Evolutionary conservation across 2,888 invertebrate species (phyloP).

Genomic region (Coenonympha glycerion): DNA sequence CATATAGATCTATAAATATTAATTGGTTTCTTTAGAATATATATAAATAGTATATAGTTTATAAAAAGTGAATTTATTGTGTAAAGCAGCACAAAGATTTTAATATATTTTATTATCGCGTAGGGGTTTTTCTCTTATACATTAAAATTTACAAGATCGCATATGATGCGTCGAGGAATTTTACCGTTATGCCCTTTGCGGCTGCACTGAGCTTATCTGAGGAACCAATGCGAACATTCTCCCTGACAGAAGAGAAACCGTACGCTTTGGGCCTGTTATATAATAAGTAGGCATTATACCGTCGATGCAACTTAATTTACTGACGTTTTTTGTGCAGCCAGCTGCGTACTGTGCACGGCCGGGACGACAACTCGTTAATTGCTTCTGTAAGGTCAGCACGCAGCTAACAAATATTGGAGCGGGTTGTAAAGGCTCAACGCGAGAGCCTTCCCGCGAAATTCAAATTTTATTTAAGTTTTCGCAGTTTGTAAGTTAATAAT

Average conservation of each 20-base stretch:
- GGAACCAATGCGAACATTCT: conserved; percentile 32
- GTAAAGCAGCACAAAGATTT: conserved; percentile 76
- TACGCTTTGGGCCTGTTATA: background rate
- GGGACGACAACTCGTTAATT: conserved; percentile 2
- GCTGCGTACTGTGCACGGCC: background rate
- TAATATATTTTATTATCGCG: conserved; percentile 76
- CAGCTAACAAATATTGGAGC: background rate
- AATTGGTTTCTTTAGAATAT: conserved; percentile 59
- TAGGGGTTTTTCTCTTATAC: conserved; percentile 71
- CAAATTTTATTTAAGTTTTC: no score
- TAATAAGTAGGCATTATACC: background rate
- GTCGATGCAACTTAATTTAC: background rate
- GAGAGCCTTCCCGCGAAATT: no score
- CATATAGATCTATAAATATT: conserved; percentile 47
- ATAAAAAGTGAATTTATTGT: conserved; percentile 70
- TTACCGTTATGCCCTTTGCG: conserved; percentile 48
- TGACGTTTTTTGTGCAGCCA: background rate
- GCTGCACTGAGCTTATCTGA: conserved; percentile 55
- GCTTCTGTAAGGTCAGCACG: conserved; percentile 8
- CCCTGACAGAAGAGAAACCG: background rate
- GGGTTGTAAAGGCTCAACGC: no score
- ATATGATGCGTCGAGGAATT: conserved; percentile 61
- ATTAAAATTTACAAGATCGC: conserved; percentile 68
- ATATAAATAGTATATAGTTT: conserved; percentile 66
- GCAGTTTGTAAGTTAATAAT: no score